Percentiles rank a stretch among this genome's conserved stretches.
These are phyloP conservation scores for Hydrotaea cyrtoneurina DNA, from an alignment of 2,888 invertebrate species.

Conservation along the genomic window DNA sequence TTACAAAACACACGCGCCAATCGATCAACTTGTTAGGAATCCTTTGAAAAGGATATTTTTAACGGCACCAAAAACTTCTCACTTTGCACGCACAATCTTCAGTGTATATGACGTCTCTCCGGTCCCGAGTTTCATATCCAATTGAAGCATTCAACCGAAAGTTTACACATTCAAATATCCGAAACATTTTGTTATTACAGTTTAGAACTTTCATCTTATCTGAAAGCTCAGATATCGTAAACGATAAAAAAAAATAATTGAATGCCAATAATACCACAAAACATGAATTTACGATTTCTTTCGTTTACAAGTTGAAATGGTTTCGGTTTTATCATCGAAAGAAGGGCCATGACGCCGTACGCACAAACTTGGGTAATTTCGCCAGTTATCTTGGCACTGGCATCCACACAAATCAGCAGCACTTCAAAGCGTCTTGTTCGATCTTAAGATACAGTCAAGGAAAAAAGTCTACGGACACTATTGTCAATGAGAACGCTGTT, in stretches of 20 bases:
- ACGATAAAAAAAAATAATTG: slow-evolving; percentile 58
- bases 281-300: not conserved
- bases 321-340: not conserved
- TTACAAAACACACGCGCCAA: not conserved
- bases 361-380: not conserved
- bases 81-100: slow-evolving; percentile 7
- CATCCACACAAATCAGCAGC: not conserved
- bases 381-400: not conserved
- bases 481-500: too few relatives aligned
- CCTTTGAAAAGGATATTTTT: slow-evolving; percentile 27
- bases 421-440: too few relatives aligned
- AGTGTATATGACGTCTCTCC: slow-evolving; percentile 68
- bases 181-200: slow-evolving; percentile 12
- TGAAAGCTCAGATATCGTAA: slow-evolving; percentile 51
- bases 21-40: slow-evolving; percentile 1
- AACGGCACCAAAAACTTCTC: not conserved
- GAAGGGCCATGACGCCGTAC: not conserved
- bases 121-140: slow-evolving; percentile 62
- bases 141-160: slow-evolving; percentile 66
- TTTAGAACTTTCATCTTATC: slow-evolving; percentile 53
- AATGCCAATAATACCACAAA: slow-evolving; percentile 31
- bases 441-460: too few relatives aligned
- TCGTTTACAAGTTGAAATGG: not conserved
- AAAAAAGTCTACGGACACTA: too few relatives aligned
- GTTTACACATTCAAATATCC: slow-evolving; percentile 67